Evolutionary conservation across 1,140 invertebrate species (phyloP).

Genomic region (Portunus trituberculatus): DNA sequence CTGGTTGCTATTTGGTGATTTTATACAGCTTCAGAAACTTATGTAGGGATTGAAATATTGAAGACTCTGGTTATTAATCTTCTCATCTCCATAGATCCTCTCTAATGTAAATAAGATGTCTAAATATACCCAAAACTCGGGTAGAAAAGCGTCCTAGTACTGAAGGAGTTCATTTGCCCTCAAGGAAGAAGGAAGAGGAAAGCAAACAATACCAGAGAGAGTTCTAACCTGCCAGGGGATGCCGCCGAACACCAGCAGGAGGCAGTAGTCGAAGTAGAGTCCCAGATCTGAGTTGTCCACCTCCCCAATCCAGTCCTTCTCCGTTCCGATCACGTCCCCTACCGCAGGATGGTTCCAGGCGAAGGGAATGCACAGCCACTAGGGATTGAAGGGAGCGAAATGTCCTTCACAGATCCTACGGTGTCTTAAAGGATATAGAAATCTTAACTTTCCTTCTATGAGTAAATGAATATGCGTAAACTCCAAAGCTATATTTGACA

Average conservation of each 20-base stretch:
- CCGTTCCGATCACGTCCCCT: constrained; percentile 81
- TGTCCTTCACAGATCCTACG: background rate
- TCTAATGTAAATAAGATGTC: too few relatives aligned
- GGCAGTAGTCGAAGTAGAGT: constrained; percentile 86
- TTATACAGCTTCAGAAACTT: too few relatives aligned
- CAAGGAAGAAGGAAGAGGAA: background rate
- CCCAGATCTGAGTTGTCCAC: constrained; percentile 84
- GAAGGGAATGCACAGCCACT: constrained; percentile 87
- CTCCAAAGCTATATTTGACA: background rate
- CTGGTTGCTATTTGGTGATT: too few relatives aligned
- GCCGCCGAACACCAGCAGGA: constrained; percentile 89
- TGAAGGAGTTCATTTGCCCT: too few relatives aligned
- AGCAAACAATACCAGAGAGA: background rate
- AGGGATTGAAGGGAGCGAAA: background rate
- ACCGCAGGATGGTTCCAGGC: constrained; percentile 85
- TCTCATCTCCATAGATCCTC: too few relatives aligned
- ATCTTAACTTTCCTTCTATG: background rate
- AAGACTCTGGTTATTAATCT: too few relatives aligned
- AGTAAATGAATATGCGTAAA: background rate
- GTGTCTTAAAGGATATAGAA: background rate
- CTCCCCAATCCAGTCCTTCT: constrained; percentile 85
- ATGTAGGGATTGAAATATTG: too few relatives aligned
- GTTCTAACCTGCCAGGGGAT: constrained; percentile 89
- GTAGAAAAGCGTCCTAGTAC: background rate
- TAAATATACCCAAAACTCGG: background rate